Evolutionary conservation across 2,113 vertebrate species (phyloP), one percentile per base, ranked within the genome.

Genomic region (Crotalus tigris): DNA sequence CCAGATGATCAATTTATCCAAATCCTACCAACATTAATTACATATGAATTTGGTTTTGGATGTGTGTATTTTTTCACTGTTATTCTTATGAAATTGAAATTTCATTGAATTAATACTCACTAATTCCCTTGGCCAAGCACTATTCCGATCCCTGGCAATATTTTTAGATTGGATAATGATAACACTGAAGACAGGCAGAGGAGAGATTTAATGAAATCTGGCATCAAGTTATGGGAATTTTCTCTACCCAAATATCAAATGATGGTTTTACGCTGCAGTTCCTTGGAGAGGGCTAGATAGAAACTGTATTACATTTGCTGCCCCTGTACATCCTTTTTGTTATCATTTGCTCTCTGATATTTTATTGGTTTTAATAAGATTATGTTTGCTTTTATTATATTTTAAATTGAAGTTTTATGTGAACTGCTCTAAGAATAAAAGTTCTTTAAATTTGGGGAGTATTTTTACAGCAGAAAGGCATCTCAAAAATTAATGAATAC

Each of bases 331-430:
- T 55, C 19, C 19, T 81, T 89, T 81, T 89, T 81, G 61, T 46
- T 89, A 61, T 13, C 85, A 53, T 12, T 89, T 89, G 44, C 46
- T 92, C 46, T 29, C 39, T 58, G 44, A 23, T 55, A n/a, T 92
- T 81, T 58, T 85, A 92, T 85, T 92, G 29, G 24, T 85, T 92
- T 90, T 58, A 89, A 92, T 85, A 89, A 85, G 46, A 29, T 85
- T 90, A 58, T 85, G 54, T 49, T 85, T 33, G 17, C 46, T 58
- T 51, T 59, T 29, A 81, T 59, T 90, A 44, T 58, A 90, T 85
- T 89, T 33, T 92, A 85, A 90, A 85, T 51, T 92, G 19, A 49
- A 21, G 21, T 92, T 92, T 88, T 88, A 69, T 88, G 85, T 13
- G 54, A 90, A 21, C n/a, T 92, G n/a, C 86, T 51, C 49, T 64